These are phyloP conservation scores for Kryptolebias marmoratus DNA, from an alignment of 2,113 vertebrate species.

Conservation along the genomic window DNA sequence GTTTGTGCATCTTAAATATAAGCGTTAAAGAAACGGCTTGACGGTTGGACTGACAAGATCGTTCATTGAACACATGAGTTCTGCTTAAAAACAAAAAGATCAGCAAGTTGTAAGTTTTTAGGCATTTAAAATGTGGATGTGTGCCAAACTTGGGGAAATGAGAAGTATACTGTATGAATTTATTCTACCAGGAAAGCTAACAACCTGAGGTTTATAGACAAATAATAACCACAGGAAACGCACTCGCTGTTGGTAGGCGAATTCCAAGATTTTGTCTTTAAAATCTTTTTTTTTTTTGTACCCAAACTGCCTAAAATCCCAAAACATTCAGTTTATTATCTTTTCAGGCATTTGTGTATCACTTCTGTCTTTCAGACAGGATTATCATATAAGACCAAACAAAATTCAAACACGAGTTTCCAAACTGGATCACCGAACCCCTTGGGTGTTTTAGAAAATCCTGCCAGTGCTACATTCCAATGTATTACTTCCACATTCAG, in stretches of 20 bases:
- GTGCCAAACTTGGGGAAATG: not conserved
- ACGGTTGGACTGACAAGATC: no score
- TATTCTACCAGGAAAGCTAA: not conserved
- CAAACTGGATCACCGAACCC: conserved; percentile 3
- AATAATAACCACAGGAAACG: not conserved
- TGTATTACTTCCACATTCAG: conserved; percentile 2
- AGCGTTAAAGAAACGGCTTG: not conserved
- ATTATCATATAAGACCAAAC: not conserved
- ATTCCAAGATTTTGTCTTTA: not conserved
- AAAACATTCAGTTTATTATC: not conserved
- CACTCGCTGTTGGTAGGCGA: not conserved
- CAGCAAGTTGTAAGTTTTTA: not conserved
- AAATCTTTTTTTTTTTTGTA: not conserved
- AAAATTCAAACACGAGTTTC: conserved; percentile 2
- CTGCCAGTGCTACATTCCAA: not conserved
- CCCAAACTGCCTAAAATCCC: no score
- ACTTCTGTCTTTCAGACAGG: not conserved
- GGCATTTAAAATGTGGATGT: not conserved
- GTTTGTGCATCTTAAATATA: not conserved
- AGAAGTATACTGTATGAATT: not conserved
- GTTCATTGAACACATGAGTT: no score
- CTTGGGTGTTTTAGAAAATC: conserved; percentile 1
- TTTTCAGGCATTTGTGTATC: not conserved
- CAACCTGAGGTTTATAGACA: not conserved
- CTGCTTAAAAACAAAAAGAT: no score